Base-by-base conservation (phyloP, 2,888 invertebrate species). In the Diachrysia chrysitis region DNA sequence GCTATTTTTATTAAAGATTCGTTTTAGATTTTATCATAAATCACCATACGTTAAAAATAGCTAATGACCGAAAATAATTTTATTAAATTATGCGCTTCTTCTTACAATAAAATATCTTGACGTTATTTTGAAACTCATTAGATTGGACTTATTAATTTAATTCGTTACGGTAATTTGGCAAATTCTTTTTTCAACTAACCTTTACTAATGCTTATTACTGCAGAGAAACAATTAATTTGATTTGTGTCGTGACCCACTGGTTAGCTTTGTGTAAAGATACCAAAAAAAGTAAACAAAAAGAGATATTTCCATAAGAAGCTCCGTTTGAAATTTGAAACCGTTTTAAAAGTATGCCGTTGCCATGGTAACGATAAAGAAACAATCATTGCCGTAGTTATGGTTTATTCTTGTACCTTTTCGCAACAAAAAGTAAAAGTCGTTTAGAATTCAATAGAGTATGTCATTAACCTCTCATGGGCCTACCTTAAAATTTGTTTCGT, bases 381-480 rank as follows among this genome's bases (percentile, higher is more conserved):
- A 21, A 21, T 3, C 5, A 48, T 10, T 42, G 5, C 42, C 42
- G n/a, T 5, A n/a, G 3, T 42, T n/a, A 37, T 42, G 42, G 42
- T n/a, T 42, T n/a, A 42, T n/a, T 42, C n/a, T 57, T 37, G 21
- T 16, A 23, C 54, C 57, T 71, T 68, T 70, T 54, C 61, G 68
- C 58, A 79, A 79, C 69, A 64, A 64, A 79, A 85, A 83, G 84
- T 85, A 86, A 86, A 84, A 85, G 84, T 81, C 32, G 48, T 37
- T 73, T 76, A 58, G 59, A 74, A 79, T 79, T 75, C 71, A 77
- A 72, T 61, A 69, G 61, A 32, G 58, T 19, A 61, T 66, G 84
- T 76, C 81, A 42, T 73, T 78, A 81, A 81, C 73, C 82, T 59
- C n/a, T 48, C 10, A 19, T 56, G 56, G 61, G 66, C 66, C 46